Conservation (phyloP, 2,888 invertebrate species). For the Chymomyza procnemis region DNA sequence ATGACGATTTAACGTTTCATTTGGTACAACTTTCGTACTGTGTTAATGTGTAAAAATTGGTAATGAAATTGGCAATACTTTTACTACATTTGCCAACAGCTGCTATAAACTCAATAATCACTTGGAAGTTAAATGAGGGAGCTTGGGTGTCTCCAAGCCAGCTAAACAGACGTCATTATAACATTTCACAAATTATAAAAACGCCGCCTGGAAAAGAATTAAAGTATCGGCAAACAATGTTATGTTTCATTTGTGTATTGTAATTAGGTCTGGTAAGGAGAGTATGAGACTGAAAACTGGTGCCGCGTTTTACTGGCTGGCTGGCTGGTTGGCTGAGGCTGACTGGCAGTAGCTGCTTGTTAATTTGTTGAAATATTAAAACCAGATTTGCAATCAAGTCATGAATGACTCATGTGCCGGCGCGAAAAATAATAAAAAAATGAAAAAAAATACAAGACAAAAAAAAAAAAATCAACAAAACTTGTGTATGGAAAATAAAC, state of each 20-base stretch:
- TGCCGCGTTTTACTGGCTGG: neutral
- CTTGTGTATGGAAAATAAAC: neutral
- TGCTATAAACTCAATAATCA: neutral
- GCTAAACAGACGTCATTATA: conserved; percentile 50
- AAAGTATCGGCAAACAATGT: conserved; percentile 31
- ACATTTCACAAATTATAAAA: conserved; percentile 67
- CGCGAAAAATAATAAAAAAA: conserved; percentile 48
- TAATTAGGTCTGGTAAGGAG: neutral
- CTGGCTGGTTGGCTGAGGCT: too few species aligned
- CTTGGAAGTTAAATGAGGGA: neutral
- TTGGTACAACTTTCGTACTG: conserved; percentile 10
- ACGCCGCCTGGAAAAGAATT: conserved; percentile 54
- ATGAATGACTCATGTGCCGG: conserved; percentile 16
- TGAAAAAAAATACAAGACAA: conserved; percentile 15
- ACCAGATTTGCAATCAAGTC: conserved; percentile 69
- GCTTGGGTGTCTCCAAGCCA: neutral
- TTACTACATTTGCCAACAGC: conserved; percentile 33
- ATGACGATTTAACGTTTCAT: conserved; percentile 21
- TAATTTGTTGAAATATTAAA: conserved; percentile 70
- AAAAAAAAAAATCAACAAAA: neutral
- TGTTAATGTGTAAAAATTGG: conserved; percentile 49
- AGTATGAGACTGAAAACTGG: neutral
- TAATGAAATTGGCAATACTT: conserved; percentile 65
- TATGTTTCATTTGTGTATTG: neutral
- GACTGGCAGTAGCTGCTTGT: conserved; percentile 10